Percentiles rank a stretch among this genome's conserved stretches.
These are phyloP conservation scores for Orchesella cincta DNA, from an alignment of 1,140 invertebrate species.

Conservation along the genomic window DNA sequence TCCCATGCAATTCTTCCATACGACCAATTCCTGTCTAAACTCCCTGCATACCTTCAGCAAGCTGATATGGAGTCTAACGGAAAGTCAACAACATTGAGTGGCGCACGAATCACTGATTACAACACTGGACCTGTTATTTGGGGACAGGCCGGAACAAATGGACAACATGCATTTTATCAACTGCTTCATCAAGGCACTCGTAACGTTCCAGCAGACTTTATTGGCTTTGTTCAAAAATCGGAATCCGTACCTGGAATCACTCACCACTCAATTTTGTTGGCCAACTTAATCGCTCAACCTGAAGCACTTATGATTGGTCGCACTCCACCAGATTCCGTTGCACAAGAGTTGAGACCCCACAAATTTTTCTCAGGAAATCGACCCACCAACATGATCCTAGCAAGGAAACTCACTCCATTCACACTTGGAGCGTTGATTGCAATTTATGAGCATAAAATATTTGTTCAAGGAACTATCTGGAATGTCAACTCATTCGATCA, in stretches of 20 bases:
- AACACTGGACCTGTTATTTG: slow-evolving; percentile 80
- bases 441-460: slow-evolving; percentile 98
- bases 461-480: slow-evolving; percentile 97
- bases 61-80: slow-evolving; percentile 99
- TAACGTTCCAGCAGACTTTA: slow-evolving; percentile 72
- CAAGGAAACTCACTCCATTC: slow-evolving; percentile 90
- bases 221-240: slow-evolving; percentile 47
- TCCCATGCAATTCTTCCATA: slow-evolving; percentile 96
- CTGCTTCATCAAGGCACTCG: slow-evolving; percentile 88
- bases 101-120: slow-evolving; percentile 39
- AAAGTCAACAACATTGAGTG: slow-evolving; percentile 71
- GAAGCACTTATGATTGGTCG: slow-evolving; percentile 96
- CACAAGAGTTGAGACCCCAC: slow-evolving; percentile 75
- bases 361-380: slow-evolving; percentile 97
- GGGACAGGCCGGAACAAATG: slow-evolving; percentile 98
- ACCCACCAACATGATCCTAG: slow-evolving; percentile 96
- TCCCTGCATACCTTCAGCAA: slow-evolving; percentile 99
- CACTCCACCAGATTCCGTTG: slow-evolving; percentile 54
- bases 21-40: slow-evolving; percentile 97
- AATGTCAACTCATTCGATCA: slow-evolving; percentile 99
- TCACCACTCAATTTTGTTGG: slow-evolving; percentile 85
- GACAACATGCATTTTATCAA: slow-evolving; percentile 98
- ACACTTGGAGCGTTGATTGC: slow-evolving; percentile 92
- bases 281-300: slow-evolving; percentile 98
- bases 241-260: slow-evolving; percentile 52